A percentile compares a stretch with the other conserved stretches of the same genome.
phyloP scores from a whole-genome alignment of 2,113 vertebrate species.

The Oreocharis arfaki region DNA sequence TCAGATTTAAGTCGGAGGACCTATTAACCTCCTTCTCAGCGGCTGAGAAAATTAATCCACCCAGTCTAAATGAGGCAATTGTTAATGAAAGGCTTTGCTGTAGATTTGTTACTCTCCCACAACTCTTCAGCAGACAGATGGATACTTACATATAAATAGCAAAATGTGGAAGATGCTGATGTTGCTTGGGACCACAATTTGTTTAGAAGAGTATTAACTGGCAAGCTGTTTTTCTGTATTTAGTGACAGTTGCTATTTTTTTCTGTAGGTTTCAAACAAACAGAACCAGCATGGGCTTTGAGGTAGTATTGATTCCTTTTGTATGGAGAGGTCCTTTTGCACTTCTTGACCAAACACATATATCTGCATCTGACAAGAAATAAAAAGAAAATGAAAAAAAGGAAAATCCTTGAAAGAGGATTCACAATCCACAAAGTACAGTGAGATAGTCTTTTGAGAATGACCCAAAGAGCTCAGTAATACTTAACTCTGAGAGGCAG shows the following conservation, averaged over 20 bases:
- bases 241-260: neutral
- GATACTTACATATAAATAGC: neutral
- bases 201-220: neutral
- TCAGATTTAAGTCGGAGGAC: slow-evolving; percentile 9
- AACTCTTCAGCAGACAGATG: neutral
- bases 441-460: neutral
- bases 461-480: neutral
- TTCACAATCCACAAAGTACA: neutral
- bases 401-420: neutral
- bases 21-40: slow-evolving; percentile 30
- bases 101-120: neutral
- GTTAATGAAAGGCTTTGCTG: slow-evolving; percentile 29
- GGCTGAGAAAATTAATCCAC: slow-evolving; percentile 17
- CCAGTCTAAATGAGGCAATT: neutral
- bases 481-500: neutral
- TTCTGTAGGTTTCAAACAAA: neutral
- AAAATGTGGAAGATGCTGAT: neutral
- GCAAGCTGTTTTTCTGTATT: neutral
- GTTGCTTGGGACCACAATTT: neutral
- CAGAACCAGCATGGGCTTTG: neutral
- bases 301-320: neutral
- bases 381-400: fast-evolving
- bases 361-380: neutral
- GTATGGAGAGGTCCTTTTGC: neutral
- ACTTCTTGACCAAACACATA: neutral